These are phyloP conservation scores for Symphodus melops DNA, from an alignment of 2,113 vertebrate genomes.

Conservation along the genomic window DNA sequence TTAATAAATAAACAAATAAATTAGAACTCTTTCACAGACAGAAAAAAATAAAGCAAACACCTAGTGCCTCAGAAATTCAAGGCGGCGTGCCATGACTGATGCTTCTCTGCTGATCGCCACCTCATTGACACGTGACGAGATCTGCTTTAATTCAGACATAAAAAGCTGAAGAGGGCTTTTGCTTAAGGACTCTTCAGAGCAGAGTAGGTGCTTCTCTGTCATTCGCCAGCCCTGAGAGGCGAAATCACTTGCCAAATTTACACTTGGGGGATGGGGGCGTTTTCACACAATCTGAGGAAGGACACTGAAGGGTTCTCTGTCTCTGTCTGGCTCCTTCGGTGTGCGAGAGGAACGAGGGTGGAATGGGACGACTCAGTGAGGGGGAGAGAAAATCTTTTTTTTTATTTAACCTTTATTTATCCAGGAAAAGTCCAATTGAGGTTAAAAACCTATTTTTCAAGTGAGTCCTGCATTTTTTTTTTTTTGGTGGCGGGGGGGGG, in stretches of 20 bases:
- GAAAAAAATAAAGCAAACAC: neutral
- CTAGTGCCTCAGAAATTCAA: constrained; percentile 28
- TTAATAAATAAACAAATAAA: constrained; percentile 34
- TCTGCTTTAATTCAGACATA: constrained; percentile 35
- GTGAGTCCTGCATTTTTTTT: no score
- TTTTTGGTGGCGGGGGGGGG: no score
- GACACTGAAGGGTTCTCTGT: constrained; percentile 38
- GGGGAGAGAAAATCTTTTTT: constrained; percentile 3
- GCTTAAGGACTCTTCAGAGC: constrained; percentile 51
- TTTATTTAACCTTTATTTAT: no score
- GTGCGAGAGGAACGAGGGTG: constrained; percentile 9
- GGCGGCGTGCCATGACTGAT: neutral
- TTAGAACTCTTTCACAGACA: no score
- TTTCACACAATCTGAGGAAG: constrained; percentile 46
- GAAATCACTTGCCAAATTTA: constrained; percentile 50
- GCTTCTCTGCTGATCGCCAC: constrained; percentile 11
- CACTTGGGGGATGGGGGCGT: neutral
- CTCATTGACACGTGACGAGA: constrained; percentile 30
- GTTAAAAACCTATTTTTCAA: no score
- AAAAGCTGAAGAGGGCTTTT: constrained; percentile 49
- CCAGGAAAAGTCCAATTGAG: no score
- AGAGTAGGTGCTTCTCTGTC: constrained; percentile 29
- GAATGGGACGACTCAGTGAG: constrained; percentile 24
- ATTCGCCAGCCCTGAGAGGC: constrained; percentile 28
- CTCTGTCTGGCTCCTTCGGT: constrained; percentile 15